These are phyloP conservation scores for Zaprionus africanus DNA, from an alignment of 1,140 invertebrate genomes.

Conservation along the genomic window DNA sequence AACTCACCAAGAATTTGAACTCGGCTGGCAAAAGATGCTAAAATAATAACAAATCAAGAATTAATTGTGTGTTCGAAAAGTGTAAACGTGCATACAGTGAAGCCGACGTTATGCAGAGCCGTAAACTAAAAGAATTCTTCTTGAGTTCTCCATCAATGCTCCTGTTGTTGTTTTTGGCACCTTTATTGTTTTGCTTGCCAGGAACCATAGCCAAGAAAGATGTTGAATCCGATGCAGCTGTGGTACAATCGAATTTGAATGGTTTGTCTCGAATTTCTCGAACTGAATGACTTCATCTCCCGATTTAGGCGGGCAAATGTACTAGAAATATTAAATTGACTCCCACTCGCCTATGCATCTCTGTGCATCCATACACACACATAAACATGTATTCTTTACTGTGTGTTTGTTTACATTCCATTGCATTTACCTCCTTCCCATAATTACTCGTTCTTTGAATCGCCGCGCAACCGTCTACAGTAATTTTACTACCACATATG, in stretches of 20 bases:
- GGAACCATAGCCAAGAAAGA: conserved; percentile 39
- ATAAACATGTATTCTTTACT: conserved; percentile 9
- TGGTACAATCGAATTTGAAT: conserved; percentile 55
- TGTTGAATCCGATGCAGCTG: conserved; percentile 27
- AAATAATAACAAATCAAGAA: conserved; percentile 30
- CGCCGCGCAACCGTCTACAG: background rate
- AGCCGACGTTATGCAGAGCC: conserved; percentile 36
- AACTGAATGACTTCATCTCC: conserved; percentile 63
- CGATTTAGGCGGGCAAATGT: conserved; percentile 48
- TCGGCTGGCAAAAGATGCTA: conserved; percentile 34
- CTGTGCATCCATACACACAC: conserved; percentile 1
- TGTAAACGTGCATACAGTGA: conserved; percentile 4
- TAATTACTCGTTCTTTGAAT: conserved; percentile 3
- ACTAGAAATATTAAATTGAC: conserved; percentile 44
- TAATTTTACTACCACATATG: background rate
- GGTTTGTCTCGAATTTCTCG: conserved; percentile 50
- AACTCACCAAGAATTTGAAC: background rate
- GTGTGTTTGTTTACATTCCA: conserved; percentile 52
- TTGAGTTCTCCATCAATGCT: conserved; percentile 33
- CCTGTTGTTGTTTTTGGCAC: conserved; percentile 51
- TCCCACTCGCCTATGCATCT: conserved; percentile 13
- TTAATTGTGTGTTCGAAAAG: conserved; percentile 13
- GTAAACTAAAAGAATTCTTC: conserved; percentile 49
- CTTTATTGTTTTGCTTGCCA: conserved; percentile 54
- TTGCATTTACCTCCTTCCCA: conserved; percentile 4